Conservation (phyloP, 2,888 invertebrate species). For the Opisthograptis luteolata region DNA sequence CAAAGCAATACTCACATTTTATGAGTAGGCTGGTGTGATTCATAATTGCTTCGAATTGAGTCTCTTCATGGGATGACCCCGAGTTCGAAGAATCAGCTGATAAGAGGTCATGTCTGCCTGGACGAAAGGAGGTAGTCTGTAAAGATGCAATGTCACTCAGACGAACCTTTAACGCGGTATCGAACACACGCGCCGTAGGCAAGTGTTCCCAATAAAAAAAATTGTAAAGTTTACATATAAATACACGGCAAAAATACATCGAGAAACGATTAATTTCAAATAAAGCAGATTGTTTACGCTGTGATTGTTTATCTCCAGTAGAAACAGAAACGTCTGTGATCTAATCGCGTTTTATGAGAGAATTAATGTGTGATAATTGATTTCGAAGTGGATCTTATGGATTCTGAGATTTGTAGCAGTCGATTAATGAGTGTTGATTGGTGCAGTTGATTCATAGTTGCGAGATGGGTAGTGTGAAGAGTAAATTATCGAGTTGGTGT, state of each 20-base stretch:
- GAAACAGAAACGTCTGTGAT: slow-evolving; percentile 54
- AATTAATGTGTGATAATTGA: slow-evolving; percentile 52
- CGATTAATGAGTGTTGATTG: slow-evolving; percentile 35
- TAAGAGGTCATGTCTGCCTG: slow-evolving; percentile 33
- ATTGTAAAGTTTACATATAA: too few species aligned
- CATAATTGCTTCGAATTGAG: slow-evolving; percentile 10
- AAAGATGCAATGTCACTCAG: slow-evolving; percentile 29
- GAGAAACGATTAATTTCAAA: slow-evolving; percentile 42
- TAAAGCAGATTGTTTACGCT: slow-evolving; percentile 64
- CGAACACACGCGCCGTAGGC: slow-evolving; percentile 29
- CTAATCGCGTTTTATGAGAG: slow-evolving; percentile 52
- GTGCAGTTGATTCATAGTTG: slow-evolving; percentile 31
- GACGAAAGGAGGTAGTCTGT: slow-evolving; percentile 23
- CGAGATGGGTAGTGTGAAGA: slow-evolving; percentile 70
- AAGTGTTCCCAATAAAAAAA: too few species aligned
- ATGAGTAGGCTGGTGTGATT: slow-evolving; percentile 21
- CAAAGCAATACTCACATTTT: slow-evolving; percentile 15
- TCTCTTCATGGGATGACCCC: slow-evolving; percentile 22
- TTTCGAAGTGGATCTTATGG: slow-evolving; percentile 45
- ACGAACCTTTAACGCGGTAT: slow-evolving; percentile 24
- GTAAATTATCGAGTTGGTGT: slow-evolving; percentile 58
- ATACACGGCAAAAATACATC: slow-evolving; percentile 22
- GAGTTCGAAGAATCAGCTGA: slow-evolving; percentile 21
- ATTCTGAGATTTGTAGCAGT: slow-evolving; percentile 30
- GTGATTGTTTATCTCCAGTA: slow-evolving; percentile 43